Evolutionary conservation across 53 echinoderm and acorn worm species (phyloP), one percentile per base, ranked within the genome.

Genomic region (Patiria pectinifera): DNA sequence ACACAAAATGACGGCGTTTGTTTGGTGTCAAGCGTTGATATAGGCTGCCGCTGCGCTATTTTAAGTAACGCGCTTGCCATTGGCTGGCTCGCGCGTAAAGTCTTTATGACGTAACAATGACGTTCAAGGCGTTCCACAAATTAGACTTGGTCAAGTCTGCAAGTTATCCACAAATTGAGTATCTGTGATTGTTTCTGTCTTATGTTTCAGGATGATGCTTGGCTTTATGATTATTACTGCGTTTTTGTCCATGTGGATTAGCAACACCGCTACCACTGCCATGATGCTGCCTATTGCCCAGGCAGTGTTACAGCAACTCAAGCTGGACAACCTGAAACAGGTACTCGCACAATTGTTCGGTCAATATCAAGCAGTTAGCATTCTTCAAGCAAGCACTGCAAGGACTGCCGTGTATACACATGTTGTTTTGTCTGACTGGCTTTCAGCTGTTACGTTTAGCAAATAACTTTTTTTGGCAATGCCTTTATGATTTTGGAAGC

Each of bases 191-290:
- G 3, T 14, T 18, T 4, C 46, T 1, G 22, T 45, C 25, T 61
- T 4, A 2, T 8, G 4, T 18, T 62, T 18, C 70, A 99, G 99
- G 99, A 92, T 99, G 91, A 97, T 99, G 99, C 94, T 99, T 44
- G 99, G 99, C 24, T 97, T 99, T 71, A 99, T 99, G 99, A 22
- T 58, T 5, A 97, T 96, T 45, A 99, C 99, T 46, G 99, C 99
- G 15, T 97, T 99, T 92, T 83, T 99, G 89, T 99, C 99, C 25
- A 99, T 99, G 99, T 99, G 99, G 99, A 97, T 99, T 89, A 96
- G 95, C 35, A 99, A 99, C 79, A 99, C 97, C 61, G 97, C 99
- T 23, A 97, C 99, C 69, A 99, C 99, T 43, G 99, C 99, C 76
- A 99, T 99, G 99, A 97, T 97, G 99, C 91, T 99, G 80, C 96